Evolutionary conservation across 2,113 vertebrate genomes (phyloP), one percentile per base, ranked within the genome.

Genomic region (Leuciscus idus): DNA sequence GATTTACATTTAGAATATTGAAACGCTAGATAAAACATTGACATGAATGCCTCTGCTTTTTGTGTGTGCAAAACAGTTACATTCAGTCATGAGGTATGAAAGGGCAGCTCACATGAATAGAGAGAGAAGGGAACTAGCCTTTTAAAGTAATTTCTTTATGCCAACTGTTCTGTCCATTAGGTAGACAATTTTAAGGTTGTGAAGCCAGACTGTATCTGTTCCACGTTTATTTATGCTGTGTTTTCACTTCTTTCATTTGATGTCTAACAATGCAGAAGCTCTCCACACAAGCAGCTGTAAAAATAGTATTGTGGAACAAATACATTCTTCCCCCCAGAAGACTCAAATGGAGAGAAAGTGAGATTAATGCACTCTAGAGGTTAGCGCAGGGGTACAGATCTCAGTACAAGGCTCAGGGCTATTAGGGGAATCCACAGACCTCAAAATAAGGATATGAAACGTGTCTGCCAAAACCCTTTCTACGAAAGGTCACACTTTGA

Each of bases 371-470:
- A 17, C 43, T 26, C 64, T 61, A 66, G 30, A 81, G 78, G 83
- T 85, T 26, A 48, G 10, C 83, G 79, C 80, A 70, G 46, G 81
- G 76, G 48, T 81, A 21, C 43, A 81, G 70, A 78, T 84, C 55
- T 74, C 76, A 76, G 76, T 48, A 87, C 66, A 79, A 77, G 59
- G 70, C 72, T 81, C 12, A 33, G 46, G 77, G 48, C 84, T 77
- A 81, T 84, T 59, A 81, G 74, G 81, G 85, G 81, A 88, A 88
- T 78, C 74, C 59, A 81, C 64, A 80, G 73, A 52, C n/a, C 88
- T 86, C 59, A 85, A 87, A 90, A 92, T 68, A 85, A 80, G 88
- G 89, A 92, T 90, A 72, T 90, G 91, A 91, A 91, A 92, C 86
- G 52, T 48, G 61, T 64, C 80, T 68, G 46, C 26, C 84, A 59